These are phyloP conservation scores for Eupleurogrammus muticus DNA, from an alignment of 2,797 vertebrate species.

Conservation along the genomic window DNA sequence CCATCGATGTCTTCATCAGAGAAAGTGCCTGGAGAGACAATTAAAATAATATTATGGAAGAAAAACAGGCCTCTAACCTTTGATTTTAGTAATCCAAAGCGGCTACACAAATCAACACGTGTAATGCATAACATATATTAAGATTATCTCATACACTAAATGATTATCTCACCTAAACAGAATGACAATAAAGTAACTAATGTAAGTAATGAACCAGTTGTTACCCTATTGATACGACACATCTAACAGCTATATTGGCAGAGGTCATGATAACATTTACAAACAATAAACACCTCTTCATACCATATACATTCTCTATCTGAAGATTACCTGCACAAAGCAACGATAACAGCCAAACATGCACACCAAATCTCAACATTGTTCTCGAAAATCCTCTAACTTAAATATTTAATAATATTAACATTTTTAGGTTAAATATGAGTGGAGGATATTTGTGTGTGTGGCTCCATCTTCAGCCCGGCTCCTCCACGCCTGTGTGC, in stretches of 20 bases:
- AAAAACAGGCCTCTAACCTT: background rate
- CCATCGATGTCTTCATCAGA: constrained; percentile 81
- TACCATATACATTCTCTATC: background rate
- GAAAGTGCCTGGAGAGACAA: constrained; percentile 78
- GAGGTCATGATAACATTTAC: background rate
- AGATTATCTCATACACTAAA: background rate
- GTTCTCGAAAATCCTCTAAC: constrained; percentile 49
- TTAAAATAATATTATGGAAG: background rate
- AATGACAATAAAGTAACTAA: background rate
- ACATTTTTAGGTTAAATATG: constrained; percentile 50
- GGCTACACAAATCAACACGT: background rate
- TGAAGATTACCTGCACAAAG: constrained; percentile 79
- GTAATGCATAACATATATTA: background rate
- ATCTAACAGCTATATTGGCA: background rate
- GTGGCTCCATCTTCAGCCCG: constrained; percentile 64
- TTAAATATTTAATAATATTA: constrained; percentile 40
- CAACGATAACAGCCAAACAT: constrained; percentile 72
- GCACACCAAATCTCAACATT: constrained; percentile 68
- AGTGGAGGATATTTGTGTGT: constrained; percentile 22
- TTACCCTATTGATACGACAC: background rate
- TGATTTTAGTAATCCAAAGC: background rate
- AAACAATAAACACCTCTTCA: background rate
- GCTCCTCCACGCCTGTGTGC: constrained; percentile 49
- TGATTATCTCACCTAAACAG: background rate
- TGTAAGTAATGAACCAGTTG: too few relatives aligned